Evolutionary conservation across 2,888 invertebrate species (phyloP), one percentile per base, ranked within the genome.

Genomic region (Pocota personata): DNA sequence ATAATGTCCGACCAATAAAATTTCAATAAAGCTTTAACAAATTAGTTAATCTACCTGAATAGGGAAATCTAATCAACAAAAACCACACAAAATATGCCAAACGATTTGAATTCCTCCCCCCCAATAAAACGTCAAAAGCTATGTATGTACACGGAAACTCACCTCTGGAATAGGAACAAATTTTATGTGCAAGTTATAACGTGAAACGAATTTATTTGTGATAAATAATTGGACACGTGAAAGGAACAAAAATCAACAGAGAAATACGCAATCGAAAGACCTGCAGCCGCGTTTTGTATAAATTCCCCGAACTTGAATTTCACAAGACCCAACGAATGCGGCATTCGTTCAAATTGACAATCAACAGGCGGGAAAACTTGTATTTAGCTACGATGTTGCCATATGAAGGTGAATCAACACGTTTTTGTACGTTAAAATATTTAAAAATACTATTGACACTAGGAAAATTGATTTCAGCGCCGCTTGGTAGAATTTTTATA

Each of bases 311-410:
- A 12, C 5, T 3, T 10, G 46, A 77, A 77, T 67, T 77, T 77
- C 67, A 12, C 12, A 50, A 19, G 14, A 21, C 73, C 24, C 30
- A 60, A 77, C 77, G 67, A 77, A 52, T 8, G 58, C 50, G 67
- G 4, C 50, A 30, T 77, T 77, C 58, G 67, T 16, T 77, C 6
- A 19, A 24, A 58, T 50, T 72, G 55, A 37, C 24, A 58, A 12
- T 3, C 37, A 37, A 58, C n/a, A 32, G 77, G 67, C 67, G 67
- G 50, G 67, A 67, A 77, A 43, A 60, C 19, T 3, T 35, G 1
- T 46, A 27, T 21, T 21, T 48, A n/a, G 6, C 3, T 21, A 52
- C 62, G 30, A 43, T n/a, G 24, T 35, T 75, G 64, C 55, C 75
- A 75, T 55, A 12, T 10, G 3, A 16, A 40, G 60, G 2, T 27